Conservation (phyloP, 2,888 invertebrate species). For the Pocota personata region DNA sequence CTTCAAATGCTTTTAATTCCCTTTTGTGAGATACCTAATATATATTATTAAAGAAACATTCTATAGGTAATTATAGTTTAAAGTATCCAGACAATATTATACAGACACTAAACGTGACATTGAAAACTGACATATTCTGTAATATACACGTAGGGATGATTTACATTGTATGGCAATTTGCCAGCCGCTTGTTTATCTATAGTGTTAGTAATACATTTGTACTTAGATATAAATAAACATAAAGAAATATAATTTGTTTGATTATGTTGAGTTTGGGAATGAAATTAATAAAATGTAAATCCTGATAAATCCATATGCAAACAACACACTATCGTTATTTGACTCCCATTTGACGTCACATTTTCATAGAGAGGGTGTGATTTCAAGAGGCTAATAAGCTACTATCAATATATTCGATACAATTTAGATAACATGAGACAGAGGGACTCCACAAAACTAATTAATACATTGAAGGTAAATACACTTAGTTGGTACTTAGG, state of each 20-base stretch:
- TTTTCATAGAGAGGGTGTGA: background rate
- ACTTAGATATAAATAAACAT: background rate
- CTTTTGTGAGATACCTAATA: too few species aligned
- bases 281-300: background rate
- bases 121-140: background rate
- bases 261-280: background rate
- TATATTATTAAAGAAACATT: background rate
- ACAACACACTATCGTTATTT: background rate
- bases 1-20: background rate
- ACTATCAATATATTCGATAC: background rate
- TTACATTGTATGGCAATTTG: background rate
- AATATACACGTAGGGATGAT: background rate
- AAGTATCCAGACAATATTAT: too few species aligned
- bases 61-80: background rate
- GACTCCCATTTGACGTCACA: background rate
- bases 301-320: background rate
- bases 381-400: background rate
- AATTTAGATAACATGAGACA: background rate
- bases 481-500: background rate
- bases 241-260: background rate
- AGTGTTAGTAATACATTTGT: background rate
- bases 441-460: background rate
- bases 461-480: background rate
- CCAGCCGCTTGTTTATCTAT: background rate
- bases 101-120: too few species aligned